Conservation (phyloP, 2,113 vertebrate species). For the Pionites leucogaster region DNA sequence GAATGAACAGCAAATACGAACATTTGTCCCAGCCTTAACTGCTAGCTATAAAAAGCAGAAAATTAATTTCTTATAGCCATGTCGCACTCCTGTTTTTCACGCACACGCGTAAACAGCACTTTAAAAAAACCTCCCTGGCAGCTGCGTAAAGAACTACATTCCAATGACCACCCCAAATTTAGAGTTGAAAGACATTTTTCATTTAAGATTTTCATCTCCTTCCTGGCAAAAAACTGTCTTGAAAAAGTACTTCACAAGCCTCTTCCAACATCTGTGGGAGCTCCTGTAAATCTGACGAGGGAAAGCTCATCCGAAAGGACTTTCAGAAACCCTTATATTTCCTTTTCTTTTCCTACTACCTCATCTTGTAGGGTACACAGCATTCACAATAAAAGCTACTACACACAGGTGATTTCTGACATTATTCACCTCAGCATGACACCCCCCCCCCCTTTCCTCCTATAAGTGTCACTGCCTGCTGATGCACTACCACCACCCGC, state of each 20-base stretch:
- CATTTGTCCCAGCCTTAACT: not conserved
- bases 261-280: not conserved
- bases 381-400: not conserved
- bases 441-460: not conserved
- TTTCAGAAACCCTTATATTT: not conserved
- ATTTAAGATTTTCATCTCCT: not conserved
- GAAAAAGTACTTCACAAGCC: not conserved
- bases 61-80: not conserved
- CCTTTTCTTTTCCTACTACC: not conserved
- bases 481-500: not conserved
- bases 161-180: not conserved
- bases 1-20: not conserved
- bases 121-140: not conserved
- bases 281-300: not conserved
- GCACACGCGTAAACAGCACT: rapidly evolving
- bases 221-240: not conserved
- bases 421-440: not conserved
- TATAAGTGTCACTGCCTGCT: not conserved
- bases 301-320: not conserved
- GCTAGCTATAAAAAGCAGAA: not conserved
- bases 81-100: not conserved
- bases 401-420: not conserved
- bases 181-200: not conserved
- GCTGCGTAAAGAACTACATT: not conserved
- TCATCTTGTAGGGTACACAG: not conserved